These are phyloP conservation scores for Pseudorhiza aurosa DNA, from an alignment of 30 jellyfish, hydroid and myxozoan species.

Conservation along the genomic window DNA sequence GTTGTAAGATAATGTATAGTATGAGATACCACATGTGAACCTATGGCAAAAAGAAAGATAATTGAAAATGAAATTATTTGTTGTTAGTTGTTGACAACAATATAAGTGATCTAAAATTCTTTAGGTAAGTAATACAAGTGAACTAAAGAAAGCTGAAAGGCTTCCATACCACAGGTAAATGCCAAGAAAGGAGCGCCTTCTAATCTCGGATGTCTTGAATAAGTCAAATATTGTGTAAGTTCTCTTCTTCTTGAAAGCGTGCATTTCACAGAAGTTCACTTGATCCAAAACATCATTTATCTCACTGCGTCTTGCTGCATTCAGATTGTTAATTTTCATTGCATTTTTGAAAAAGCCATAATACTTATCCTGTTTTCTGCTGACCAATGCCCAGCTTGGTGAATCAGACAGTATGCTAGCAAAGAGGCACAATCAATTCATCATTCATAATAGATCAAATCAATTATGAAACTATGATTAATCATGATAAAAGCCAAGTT, in stretches of 20 bases:
- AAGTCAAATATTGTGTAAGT: slow-evolving; percentile 32
- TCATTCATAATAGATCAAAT: too few relatives aligned
- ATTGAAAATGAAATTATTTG: not conserved
- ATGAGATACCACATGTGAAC: slow-evolving; percentile 40
- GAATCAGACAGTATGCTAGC: slow-evolving; percentile 52
- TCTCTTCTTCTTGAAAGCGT: not conserved
- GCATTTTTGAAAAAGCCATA: slow-evolving; percentile 20
- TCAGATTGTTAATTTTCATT: slow-evolving; percentile 9
- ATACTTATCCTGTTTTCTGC: slow-evolving; percentile 18
- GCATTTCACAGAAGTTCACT: not conserved
- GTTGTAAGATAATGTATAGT: slow-evolving; percentile 14
- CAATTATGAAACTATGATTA: too few relatives aligned
- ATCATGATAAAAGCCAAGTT: too few relatives aligned
- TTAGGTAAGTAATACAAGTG: not conserved
- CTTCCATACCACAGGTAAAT: slow-evolving; percentile 57
- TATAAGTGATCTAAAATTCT: too few relatives aligned
- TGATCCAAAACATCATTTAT: not conserved
- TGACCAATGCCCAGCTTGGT: slow-evolving; percentile 59
- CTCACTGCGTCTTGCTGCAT: not conserved
- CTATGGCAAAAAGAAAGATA: not conserved
- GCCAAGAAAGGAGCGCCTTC: slow-evolving; percentile 51
- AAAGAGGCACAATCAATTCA: too few relatives aligned
- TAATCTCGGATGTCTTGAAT: slow-evolving; percentile 30
- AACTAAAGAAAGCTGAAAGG: not conserved
- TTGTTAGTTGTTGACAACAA: too few relatives aligned